Conservation (phyloP, 1,140 invertebrate genomes). For the Nymphalis io region DNA sequence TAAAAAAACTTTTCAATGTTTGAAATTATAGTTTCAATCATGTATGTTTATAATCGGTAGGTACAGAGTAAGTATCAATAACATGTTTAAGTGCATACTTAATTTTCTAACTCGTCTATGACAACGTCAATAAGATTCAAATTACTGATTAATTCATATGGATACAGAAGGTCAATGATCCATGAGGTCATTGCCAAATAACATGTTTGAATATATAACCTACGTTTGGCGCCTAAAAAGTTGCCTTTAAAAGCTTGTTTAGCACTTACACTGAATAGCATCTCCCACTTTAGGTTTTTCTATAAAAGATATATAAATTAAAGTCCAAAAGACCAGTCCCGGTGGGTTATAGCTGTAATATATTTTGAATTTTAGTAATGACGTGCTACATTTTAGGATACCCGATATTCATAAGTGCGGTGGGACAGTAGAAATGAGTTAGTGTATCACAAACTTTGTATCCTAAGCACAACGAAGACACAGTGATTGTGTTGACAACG, state of each 20-base stretch:
- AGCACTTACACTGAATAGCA: constrained; percentile 32
- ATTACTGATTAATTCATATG: constrained; percentile 29
- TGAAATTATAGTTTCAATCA: too few species aligned
- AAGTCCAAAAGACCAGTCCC: constrained; percentile 23
- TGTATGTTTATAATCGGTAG: too few species aligned
- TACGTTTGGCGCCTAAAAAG: constrained; percentile 60
- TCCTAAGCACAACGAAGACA: constrained; percentile 44
- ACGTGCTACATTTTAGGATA: constrained; percentile 64
- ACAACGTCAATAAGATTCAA: constrained; percentile 36
- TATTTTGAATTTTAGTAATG: constrained; percentile 41
- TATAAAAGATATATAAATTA: constrained; percentile 31
- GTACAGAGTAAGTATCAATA: not conserved
- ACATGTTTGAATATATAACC: constrained; percentile 52
- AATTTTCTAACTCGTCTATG: constrained; percentile 11
- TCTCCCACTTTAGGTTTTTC: constrained; percentile 20
- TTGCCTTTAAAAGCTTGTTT: constrained; percentile 48
- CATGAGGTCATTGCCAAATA: constrained; percentile 76
- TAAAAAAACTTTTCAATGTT: too few species aligned
- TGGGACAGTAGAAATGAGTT: constrained; percentile 64
- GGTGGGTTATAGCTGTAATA: constrained; percentile 36
- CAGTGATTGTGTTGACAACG: constrained; percentile 1
- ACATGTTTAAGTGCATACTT: not conserved
- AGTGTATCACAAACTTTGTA: constrained; percentile 67
- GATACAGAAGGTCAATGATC: constrained; percentile 54
- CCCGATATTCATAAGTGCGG: constrained; percentile 58